phyloP scores from a whole-genome alignment of 2,113 vertebrate genomes.

The Chamaea fasciata region DNA sequence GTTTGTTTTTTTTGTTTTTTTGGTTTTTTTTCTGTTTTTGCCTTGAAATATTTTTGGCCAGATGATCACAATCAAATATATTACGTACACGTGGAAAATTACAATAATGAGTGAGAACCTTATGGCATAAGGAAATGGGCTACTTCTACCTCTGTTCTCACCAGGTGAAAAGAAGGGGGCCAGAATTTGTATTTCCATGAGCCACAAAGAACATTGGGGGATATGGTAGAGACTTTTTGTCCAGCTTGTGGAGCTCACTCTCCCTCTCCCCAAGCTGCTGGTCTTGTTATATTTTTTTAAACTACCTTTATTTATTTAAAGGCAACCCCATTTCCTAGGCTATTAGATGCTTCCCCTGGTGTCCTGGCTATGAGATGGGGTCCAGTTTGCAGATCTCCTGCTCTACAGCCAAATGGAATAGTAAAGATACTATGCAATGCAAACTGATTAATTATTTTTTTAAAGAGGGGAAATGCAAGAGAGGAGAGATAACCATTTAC shows the following conservation, averaged over 20 bases:
- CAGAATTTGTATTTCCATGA: not conserved
- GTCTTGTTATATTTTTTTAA: not conserved
- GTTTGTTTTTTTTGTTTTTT: too few species aligned
- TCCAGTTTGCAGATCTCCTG: not conserved
- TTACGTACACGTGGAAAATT: not conserved
- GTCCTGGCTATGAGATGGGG: not conserved
- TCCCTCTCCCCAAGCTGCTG: not conserved
- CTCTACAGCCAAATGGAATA: not conserved
- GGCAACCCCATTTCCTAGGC: not conserved
- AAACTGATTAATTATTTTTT: not conserved
- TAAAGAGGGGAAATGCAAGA: not conserved
- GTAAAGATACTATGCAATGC: not conserved
- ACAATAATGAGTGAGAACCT: not conserved
- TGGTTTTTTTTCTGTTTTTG: not conserved
- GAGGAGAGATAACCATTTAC: not conserved
- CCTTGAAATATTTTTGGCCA: not conserved
- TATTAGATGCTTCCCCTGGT: not conserved
- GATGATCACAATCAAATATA: not conserved
- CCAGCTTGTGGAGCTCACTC: not conserved
- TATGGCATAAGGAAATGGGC: not conserved
- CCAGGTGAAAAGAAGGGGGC: not conserved
- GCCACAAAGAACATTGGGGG: accelerated
- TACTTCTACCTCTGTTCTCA: not conserved
- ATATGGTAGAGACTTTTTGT: not conserved
- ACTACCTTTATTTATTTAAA: not conserved